Base-by-base conservation (phyloP, 2,113 vertebrate genomes). In the Seriola rivoliana region DNA sequence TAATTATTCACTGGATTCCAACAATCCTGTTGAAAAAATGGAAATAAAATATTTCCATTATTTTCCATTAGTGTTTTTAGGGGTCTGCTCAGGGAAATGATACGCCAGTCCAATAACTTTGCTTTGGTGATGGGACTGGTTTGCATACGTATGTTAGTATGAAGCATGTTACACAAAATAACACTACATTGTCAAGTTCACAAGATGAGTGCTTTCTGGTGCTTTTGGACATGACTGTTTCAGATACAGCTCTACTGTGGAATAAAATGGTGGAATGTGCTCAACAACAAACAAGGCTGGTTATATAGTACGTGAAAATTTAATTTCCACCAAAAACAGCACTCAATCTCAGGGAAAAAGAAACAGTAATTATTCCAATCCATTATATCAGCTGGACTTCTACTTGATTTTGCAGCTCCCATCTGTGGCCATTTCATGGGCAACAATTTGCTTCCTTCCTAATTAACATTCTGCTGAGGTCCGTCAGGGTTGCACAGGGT, bases 381-480 rank as follows among this genome's bases (percentile, higher is more conserved):
- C 64, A 54, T 84, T 84, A 42, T 17, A 70, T 84, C 83, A 73
- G 71, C 77, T 64, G 60, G 82, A 68, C 70, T 38, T 85, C 54
- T 38, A 44, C 79, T 71, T 76, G 59, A 70, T 63, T 77, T 29
- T 32, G 10, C 44, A 14, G 36, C 67, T 70, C 62, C 78, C 75
- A 85, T 82, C 82, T 87, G 85, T 81, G 81, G 68, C 54, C 52
- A 40, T 76, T 84, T 71, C 34, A 21, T 3, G 0, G 21, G 65
- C 68, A 46, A 46, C 71, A 80, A 67, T 85, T 80, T 72, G 69
- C 70, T 65, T 75, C 69, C 69, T 46, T 63, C 32, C 78, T 86
- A 19, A 86, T 89, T 80, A 82, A 55, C 54, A 71, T 78, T 78
- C 75, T 54, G 81, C 60, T 1, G 71, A 75, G 72, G 76, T 84